Percentiles rank a stretch among this genome's conserved stretches.
Conservation (phyloP, 2,797 vertebrate genomes). For the Ptychadena robeensis region DNA sequence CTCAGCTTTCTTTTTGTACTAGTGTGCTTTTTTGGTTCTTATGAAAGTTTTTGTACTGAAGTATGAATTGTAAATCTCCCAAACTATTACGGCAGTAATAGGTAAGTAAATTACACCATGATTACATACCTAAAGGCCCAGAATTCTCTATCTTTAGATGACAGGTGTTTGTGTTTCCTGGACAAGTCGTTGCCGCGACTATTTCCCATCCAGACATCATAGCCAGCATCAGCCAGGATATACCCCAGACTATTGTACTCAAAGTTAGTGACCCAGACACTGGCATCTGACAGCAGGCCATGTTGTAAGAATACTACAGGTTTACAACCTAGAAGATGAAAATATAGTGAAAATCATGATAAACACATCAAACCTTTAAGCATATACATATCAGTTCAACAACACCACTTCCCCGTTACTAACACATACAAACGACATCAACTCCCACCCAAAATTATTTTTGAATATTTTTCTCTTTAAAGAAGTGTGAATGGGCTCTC, state of each 20-base stretch:
- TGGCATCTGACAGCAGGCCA: constrained; percentile 78
- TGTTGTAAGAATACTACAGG: constrained; percentile 78
- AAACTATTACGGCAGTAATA: background rate
- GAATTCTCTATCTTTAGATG: constrained; percentile 72
- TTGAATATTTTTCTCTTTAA: too few relatives aligned
- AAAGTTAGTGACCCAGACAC: constrained; percentile 77
- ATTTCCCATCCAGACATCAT: constrained; percentile 81
- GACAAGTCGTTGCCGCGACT: constrained; percentile 82
- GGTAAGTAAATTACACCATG: background rate
- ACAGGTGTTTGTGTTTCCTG: constrained; percentile 71
- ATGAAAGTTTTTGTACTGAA: background rate
- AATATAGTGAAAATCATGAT: background rate
- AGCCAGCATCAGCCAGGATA: constrained; percentile 78
- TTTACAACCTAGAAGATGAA: constrained; percentile 69
- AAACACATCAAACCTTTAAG: background rate
- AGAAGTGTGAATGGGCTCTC: too few relatives aligned
- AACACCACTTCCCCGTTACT: too few relatives aligned
- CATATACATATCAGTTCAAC: too few relatives aligned
- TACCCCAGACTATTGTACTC: constrained; percentile 78
- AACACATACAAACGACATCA: too few relatives aligned
- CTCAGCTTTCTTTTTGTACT: background rate
- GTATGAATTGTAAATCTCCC: background rate
- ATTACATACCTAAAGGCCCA: constrained; percentile 79
- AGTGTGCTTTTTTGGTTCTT: background rate
- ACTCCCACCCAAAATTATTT: too few relatives aligned